Percentiles rank a stretch among this genome's conserved stretches.
Evolutionary conservation across 2,888 invertebrate genomes (phyloP).

Genomic region (Acanthosepion pharaonis): DNA sequence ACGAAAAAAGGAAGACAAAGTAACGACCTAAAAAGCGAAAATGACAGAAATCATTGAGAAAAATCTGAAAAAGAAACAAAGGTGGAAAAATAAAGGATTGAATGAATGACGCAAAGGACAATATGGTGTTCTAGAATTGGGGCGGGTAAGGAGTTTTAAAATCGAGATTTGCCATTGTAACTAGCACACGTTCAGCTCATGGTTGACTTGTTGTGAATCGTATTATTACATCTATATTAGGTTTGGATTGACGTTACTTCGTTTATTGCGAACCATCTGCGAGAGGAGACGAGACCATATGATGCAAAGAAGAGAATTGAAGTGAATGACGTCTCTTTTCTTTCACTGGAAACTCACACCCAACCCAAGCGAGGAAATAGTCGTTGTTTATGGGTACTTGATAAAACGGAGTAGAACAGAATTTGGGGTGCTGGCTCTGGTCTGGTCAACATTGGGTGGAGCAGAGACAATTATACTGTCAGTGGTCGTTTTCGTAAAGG

Average conservation of each 20-base stretch:
- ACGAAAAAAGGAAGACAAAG: neutral
- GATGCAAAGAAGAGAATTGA: neutral
- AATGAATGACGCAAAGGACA: neutral
- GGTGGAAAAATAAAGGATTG: neutral
- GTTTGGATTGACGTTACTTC: neutral
- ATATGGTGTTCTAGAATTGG: neutral
- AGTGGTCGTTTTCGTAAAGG: neutral
- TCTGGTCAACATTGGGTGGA: neutral
- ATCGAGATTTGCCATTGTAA: neutral
- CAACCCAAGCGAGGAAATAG: neutral
- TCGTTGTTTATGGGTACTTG: constrained; percentile 7
- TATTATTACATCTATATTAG: constrained; percentile 11
- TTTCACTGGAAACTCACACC: neutral
- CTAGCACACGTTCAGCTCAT: neutral
- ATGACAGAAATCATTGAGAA: neutral
- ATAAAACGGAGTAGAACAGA: neutral
- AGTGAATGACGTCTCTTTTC: neutral
- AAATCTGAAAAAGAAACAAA: neutral
- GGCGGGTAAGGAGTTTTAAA: neutral
- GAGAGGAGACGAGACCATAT: neutral
- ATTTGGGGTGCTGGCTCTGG: neutral
- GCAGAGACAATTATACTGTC: neutral
- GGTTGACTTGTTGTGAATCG: neutral
- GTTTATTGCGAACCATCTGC: constrained; percentile 21
- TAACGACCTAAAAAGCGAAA: neutral